Percentiles rank a stretch among this genome's conserved stretches.
phyloP scores from a whole-genome alignment of 2,888 invertebrate species.

The Dascillus cervinus region DNA sequence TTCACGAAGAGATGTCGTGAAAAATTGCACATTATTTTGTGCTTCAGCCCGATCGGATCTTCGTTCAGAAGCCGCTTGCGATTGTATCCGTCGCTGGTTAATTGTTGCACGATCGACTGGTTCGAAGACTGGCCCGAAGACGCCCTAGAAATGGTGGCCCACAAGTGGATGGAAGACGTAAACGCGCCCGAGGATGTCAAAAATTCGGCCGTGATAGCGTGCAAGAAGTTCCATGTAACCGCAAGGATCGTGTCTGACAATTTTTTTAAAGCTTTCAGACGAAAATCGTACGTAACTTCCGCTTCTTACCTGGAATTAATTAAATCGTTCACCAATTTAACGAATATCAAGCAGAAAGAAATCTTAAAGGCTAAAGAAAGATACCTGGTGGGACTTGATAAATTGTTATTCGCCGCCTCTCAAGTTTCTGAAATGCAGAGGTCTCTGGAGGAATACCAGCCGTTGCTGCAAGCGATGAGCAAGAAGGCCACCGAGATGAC shows the following conservation, averaged over 20 bases:
- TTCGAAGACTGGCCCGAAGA: conserved; percentile 86
- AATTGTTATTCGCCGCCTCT: conserved; percentile 66
- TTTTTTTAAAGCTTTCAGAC: conserved; percentile 57
- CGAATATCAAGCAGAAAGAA: conserved; percentile 66
- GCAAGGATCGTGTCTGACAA: conserved; percentile 55
- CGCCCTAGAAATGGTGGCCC: conserved; percentile 75
- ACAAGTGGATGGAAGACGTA: conserved; percentile 65
- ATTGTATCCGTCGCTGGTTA: conserved; percentile 76
- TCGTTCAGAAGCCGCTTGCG: conserved; percentile 68
- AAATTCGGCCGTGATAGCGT: conserved; percentile 60
- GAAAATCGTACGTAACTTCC: conserved; percentile 77
- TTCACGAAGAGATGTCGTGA: conserved; percentile 74
- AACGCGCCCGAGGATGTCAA: conserved; percentile 64
- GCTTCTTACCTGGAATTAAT: conserved; percentile 80
- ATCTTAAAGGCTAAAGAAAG: conserved; percentile 64
- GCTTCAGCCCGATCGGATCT: conserved; percentile 81
- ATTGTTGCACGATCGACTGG: conserved; percentile 88
- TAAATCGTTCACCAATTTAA: conserved; percentile 63
- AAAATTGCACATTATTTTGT: conserved; percentile 73
- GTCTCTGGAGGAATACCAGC: conserved; percentile 65
- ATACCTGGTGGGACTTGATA: conserved; percentile 53
- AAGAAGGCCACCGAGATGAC: conserved; percentile 67
- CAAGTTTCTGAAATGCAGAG: conserved; percentile 72
- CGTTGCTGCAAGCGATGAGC: conserved; percentile 65
- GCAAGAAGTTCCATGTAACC: conserved; percentile 82